These are phyloP conservation scores for Drosophila arawakana DNA, from an alignment of 1,140 invertebrate species.

Conservation along the genomic window DNA sequence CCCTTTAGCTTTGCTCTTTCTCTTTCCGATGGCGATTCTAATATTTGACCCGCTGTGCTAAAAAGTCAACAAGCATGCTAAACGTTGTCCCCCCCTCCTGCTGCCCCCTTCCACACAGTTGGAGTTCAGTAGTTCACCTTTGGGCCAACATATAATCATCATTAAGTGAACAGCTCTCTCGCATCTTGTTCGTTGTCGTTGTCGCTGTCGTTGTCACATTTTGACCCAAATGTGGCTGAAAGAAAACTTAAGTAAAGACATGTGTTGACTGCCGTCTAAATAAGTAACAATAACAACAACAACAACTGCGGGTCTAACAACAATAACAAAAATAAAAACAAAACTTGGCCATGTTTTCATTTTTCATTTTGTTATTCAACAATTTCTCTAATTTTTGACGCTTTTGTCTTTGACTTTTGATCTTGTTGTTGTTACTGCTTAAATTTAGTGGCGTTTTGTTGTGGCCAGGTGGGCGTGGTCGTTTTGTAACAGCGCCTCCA, in stretches of 20 bases:
- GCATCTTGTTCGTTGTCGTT: conserved; percentile 9
- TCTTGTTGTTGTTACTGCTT: conserved; percentile 11
- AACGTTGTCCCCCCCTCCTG: conserved; percentile 36
- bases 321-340: conserved; percentile 3
- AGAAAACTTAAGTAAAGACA: conserved; percentile 72
- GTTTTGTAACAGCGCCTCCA: conserved; percentile 37
- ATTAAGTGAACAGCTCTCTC: conserved; percentile 12
- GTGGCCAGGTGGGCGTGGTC: conserved; percentile 31
- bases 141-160: conserved; percentile 39
- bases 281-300: conserved; percentile 34
- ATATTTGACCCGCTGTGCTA: conserved; percentile 52
- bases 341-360: conserved; percentile 24
- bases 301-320: conserved; percentile 37
- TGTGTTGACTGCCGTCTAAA: conserved; percentile 53
- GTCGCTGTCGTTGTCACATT: conserved; percentile 34
- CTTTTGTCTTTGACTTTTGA: conserved; percentile 30
- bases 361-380: conserved; percentile 23
- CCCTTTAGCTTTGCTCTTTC: conserved; percentile 52
- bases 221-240: conserved; percentile 51
- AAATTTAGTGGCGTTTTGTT: conserved; percentile 36
- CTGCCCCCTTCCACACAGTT: background rate
- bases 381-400: conserved; percentile 33
- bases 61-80: conserved; percentile 62
- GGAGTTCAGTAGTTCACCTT: conserved; percentile 60
- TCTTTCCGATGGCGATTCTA: conserved; percentile 11